These are phyloP conservation scores for Altica lythri DNA, from an alignment of 2,888 invertebrate genomes.

Conservation along the genomic window DNA sequence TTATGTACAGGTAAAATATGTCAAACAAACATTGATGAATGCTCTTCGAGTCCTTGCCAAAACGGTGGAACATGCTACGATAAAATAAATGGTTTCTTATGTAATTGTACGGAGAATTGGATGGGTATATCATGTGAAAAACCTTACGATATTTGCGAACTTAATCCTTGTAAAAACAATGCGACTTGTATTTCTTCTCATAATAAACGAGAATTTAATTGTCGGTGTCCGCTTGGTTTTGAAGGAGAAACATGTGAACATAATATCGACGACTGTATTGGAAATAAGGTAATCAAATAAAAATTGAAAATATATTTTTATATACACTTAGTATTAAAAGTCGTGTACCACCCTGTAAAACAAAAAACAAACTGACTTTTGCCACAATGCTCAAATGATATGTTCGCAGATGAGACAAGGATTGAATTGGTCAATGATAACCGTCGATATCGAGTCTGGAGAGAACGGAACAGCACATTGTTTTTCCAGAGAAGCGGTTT, in stretches of 20 bases:
- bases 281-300: conserved; percentile 44
- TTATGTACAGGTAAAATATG: conserved; percentile 59
- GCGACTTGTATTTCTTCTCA: conserved; percentile 63
- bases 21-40: conserved; percentile 60
- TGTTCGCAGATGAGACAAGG: no score
- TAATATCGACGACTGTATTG: conserved; percentile 70
- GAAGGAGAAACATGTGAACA: conserved; percentile 68
- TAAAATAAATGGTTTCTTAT: conserved; percentile 59
- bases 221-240: conserved; percentile 70
- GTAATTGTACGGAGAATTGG: conserved; percentile 64
- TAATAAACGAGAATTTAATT: conserved; percentile 61
- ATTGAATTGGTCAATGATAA: no score
- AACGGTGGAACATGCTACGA: conserved; percentile 63
- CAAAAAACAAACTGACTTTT: no score
- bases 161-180: conserved; percentile 67
- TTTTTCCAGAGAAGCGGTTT: no score
- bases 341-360: no score
- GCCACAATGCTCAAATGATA: no score
- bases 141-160: conserved; percentile 63
- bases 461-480: no score
- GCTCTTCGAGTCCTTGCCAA: conserved; percentile 59
- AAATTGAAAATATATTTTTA: no score
- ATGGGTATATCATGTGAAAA: conserved; percentile 64
- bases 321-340: no score
- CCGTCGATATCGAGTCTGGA: no score